phyloP scores from a whole-genome alignment of 2,113 vertebrate species.

The Zosterops lateralis region DNA sequence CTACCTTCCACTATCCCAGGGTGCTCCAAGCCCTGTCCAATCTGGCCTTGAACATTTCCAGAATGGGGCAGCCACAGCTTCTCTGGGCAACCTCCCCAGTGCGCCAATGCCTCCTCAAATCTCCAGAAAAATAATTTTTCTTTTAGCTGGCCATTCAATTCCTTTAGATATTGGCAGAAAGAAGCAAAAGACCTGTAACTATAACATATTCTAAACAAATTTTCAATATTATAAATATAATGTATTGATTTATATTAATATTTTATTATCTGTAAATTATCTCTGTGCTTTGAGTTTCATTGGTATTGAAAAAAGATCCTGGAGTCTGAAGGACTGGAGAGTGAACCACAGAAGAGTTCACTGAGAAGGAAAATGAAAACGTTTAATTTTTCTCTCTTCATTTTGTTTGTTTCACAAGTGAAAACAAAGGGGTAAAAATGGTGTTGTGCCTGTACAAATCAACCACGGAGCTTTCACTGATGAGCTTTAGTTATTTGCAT shows the following conservation, averaged over 20 bases:
- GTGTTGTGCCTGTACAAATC: background rate
- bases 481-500: background rate
- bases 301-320: background rate
- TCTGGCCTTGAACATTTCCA: background rate
- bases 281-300: background rate
- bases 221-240: background rate
- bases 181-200: background rate
- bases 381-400: background rate
- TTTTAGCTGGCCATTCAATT: background rate
- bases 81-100: background rate
- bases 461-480: rapidly evolving
- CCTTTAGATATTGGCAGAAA: background rate
- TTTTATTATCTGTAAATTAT: background rate
- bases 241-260: background rate
- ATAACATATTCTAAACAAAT: background rate
- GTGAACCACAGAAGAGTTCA: background rate
- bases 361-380: background rate
- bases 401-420: background rate
- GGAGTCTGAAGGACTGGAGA: background rate
- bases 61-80: background rate
- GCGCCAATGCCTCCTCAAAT: background rate
- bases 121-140: background rate
- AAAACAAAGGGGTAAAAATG: rapidly evolving
- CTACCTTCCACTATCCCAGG: background rate
- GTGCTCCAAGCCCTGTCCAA: background rate